Conservation (phyloP, 35 echinoderm and acorn worm species). For the Patiria miniata region DNA sequence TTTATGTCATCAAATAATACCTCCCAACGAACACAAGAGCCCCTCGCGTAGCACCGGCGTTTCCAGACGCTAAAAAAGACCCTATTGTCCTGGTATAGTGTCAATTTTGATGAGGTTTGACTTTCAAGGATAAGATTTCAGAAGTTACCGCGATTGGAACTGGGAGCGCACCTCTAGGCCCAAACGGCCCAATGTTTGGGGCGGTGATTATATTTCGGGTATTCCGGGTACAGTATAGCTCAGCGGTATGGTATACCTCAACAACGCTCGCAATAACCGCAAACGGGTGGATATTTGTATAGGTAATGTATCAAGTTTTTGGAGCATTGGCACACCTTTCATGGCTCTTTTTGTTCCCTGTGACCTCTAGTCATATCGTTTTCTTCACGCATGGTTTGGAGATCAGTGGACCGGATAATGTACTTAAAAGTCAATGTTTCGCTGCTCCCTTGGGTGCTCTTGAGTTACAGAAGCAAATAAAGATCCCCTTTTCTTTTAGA, state of each 20-base stretch:
- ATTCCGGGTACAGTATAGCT: background rate
- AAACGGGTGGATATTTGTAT: background rate
- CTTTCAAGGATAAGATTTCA: background rate
- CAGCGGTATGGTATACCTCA: background rate
- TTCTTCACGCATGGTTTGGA: background rate
- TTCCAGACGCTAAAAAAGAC: background rate
- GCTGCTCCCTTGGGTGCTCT: too few relatives aligned
- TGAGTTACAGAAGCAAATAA: too few relatives aligned
- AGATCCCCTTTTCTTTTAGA: too few relatives aligned
- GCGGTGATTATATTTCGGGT: background rate
- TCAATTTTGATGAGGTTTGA: constrained; percentile 8
- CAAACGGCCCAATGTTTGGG: background rate
- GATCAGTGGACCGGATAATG: too few relatives aligned
- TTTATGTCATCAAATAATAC: too few relatives aligned
- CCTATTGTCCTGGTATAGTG: background rate
- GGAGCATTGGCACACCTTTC: background rate
- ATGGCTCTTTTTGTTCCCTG: background rate
- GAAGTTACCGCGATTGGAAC: background rate
- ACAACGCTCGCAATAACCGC: background rate
- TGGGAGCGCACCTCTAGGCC: background rate
- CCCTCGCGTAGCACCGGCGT: too few relatives aligned
- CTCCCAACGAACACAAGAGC: too few relatives aligned
- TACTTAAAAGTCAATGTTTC: too few relatives aligned
- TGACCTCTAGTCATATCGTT: background rate
- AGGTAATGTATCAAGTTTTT: constrained; percentile 7